Percentiles rank a stretch among this genome's conserved stretches.
Evolutionary conservation across 2,113 vertebrate genomes (phyloP).

Genomic region (Todiramphus chloris): DNA sequence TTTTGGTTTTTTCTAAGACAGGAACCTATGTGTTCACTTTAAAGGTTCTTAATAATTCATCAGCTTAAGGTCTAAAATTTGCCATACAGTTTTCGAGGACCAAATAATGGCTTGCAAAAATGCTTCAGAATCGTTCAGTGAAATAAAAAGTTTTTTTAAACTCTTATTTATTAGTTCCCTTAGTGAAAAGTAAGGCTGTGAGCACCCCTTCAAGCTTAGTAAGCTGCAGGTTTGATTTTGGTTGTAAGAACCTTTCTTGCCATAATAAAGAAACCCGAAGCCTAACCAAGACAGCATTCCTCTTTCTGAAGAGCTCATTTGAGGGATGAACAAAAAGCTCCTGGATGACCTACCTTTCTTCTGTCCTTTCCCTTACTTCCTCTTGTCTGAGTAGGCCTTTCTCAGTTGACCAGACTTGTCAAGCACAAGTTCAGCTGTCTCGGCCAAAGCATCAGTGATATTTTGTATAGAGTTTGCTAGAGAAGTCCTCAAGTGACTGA

Average conservation of each 20-base stretch:
- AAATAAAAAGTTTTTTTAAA: background rate
- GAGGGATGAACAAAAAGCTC: background rate
- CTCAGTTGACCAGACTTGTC: background rate
- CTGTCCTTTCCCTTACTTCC: background rate
- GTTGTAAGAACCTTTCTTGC: background rate
- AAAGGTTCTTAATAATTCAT: background rate
- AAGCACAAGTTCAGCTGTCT: background rate
- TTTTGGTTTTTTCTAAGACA: background rate
- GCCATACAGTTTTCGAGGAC: background rate
- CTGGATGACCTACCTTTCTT: background rate
- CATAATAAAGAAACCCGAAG: background rate
- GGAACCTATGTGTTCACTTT: background rate
- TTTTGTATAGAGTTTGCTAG: background rate
- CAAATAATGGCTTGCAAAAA: background rate
- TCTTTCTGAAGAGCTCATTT: background rate
- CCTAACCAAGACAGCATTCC: background rate
- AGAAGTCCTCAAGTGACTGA: background rate
- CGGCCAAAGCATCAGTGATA: background rate
- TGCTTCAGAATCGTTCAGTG: background rate
- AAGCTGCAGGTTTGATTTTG: background rate
- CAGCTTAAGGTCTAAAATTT: background rate
- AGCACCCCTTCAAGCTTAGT: background rate
- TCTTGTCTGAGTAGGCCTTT: background rate
- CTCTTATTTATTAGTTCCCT: background rate
- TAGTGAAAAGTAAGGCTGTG: background rate